A percentile compares a stretch with the other conserved stretches of the same genome.
Evolutionary conservation across 2,888 invertebrate genomes (phyloP).

Genomic region (Leptopilina myrica): DNA sequence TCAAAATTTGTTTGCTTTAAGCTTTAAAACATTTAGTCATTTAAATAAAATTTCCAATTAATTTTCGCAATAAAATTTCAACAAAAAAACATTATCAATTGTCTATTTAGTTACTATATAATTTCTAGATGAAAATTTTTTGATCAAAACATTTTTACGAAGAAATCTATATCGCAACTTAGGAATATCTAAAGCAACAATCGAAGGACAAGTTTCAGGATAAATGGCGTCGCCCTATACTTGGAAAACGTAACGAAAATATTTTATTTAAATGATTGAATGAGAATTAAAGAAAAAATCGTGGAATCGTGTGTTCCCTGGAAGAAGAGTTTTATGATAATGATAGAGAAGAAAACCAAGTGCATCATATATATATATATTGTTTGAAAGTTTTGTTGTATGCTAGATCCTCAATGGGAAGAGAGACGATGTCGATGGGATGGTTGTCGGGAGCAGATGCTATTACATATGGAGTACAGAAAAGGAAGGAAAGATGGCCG

Average conservation of each 20-base stretch:
- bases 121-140: too few relatives aligned
- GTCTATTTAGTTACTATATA: too few relatives aligned
- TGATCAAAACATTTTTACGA: too few relatives aligned
- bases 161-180: too few relatives aligned
- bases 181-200: neutral
- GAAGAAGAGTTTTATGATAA: slow-evolving; percentile 50
- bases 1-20: too few relatives aligned
- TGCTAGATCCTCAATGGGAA: slow-evolving; percentile 50
- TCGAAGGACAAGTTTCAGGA: neutral
- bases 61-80: too few relatives aligned
- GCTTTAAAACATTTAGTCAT: too few relatives aligned
- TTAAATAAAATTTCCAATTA: too few relatives aligned
- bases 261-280: slow-evolving; percentile 52
- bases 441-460: slow-evolving; percentile 65
- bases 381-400: slow-evolving; percentile 44
- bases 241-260: slow-evolving; percentile 39
- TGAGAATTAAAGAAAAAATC: slow-evolving; percentile 47
- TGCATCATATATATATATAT: neutral
- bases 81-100: neutral
- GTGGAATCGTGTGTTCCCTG: slow-evolving; percentile 18
- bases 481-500: slow-evolving; percentile 73
- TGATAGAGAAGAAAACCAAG: slow-evolving; percentile 23
- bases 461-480: slow-evolving; percentile 75
- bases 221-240: neutral
- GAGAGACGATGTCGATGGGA: slow-evolving; percentile 46